Conservation (phyloP, 2,888 invertebrate genomes). For the Toxonevra muliebris region DNA sequence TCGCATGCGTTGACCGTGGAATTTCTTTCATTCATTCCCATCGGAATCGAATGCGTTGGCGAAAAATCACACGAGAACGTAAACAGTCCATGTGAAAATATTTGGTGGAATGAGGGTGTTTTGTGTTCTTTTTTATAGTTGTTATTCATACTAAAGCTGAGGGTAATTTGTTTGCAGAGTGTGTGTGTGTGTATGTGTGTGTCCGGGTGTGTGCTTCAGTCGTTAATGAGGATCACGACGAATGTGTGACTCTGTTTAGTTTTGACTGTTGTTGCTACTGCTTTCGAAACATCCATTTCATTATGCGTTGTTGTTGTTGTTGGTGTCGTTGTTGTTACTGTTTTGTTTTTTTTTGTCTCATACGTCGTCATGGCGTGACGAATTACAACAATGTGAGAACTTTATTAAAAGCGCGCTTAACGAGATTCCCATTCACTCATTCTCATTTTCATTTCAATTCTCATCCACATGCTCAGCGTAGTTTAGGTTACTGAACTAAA, state of each 20-base stretch:
- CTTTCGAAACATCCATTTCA: too few species aligned
- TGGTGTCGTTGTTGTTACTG: too few species aligned
- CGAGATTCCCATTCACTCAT: background rate
- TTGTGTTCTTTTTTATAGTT: background rate
- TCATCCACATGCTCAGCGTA: background rate
- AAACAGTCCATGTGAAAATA: slow-evolving; percentile 49
- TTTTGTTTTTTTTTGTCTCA: too few species aligned
- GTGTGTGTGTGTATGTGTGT: too few species aligned
- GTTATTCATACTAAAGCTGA: slow-evolving; percentile 12
- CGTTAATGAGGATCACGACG: slow-evolving; percentile 16
- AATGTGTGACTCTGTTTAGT: too few species aligned
- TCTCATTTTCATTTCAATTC: background rate
- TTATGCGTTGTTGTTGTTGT: too few species aligned
- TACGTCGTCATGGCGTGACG: slow-evolving; percentile 7
- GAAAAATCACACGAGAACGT: slow-evolving; percentile 59
- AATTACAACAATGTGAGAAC: slow-evolving; percentile 9
- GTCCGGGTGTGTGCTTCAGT: background rate
- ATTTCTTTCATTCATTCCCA: slow-evolving; percentile 32
- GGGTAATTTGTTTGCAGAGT: slow-evolving; percentile 19
- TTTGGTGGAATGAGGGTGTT: slow-evolving; percentile 29
- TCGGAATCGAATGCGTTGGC: slow-evolving; percentile 39
- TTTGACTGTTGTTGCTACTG: too few species aligned
- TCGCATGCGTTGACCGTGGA: slow-evolving; percentile 14
- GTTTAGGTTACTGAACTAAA: background rate
- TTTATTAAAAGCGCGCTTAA: background rate